A percentile compares a stretch with the other conserved stretches of the same genome.
Evolutionary conservation across 92 coral and sea anemone genomes (phyloP).

Genomic region (Parazoanthus darwini): DNA sequence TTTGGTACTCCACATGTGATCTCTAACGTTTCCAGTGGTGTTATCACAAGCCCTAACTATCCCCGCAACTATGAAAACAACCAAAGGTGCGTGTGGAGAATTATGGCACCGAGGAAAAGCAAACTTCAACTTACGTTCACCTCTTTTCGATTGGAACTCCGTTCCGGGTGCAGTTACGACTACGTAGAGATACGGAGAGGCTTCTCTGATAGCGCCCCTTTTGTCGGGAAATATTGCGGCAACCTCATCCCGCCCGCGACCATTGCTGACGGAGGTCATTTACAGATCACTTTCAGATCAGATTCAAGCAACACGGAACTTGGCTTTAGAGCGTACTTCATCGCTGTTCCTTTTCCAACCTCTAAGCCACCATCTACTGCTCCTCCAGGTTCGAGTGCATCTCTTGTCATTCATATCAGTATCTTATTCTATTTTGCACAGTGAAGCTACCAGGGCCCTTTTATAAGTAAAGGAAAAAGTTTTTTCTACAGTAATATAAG

Average conservation of each 20-base stretch:
- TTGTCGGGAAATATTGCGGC: constrained; percentile 6
- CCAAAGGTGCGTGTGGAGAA: not conserved
- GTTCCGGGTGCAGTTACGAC: not conserved
- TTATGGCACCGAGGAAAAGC: not conserved
- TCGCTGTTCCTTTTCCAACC: not conserved
- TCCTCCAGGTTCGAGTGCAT: not conserved
- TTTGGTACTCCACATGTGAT: not conserved
- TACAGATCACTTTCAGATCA: constrained; percentile 10
- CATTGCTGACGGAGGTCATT: not conserved
- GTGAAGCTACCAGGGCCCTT: no score
- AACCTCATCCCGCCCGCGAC: not conserved
- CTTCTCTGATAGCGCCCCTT: constrained; percentile 7
- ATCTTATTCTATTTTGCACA: no score
- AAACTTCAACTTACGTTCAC: not conserved
- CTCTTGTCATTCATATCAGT: no score
- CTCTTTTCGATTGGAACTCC: not conserved
- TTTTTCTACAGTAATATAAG: no score
- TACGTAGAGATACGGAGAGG: constrained; percentile 1
- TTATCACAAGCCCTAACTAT: constrained; percentile 1
- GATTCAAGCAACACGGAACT: constrained; percentile 4
- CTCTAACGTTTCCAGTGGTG: constrained; percentile 8
- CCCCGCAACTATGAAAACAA: not conserved
- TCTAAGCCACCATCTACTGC: not conserved
- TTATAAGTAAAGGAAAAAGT: no score
- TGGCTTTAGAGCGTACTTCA: not conserved